These are phyloP conservation scores for Augiades crinisus DNA, from an alignment of 2,888 invertebrate genomes.

Conservation along the genomic window DNA sequence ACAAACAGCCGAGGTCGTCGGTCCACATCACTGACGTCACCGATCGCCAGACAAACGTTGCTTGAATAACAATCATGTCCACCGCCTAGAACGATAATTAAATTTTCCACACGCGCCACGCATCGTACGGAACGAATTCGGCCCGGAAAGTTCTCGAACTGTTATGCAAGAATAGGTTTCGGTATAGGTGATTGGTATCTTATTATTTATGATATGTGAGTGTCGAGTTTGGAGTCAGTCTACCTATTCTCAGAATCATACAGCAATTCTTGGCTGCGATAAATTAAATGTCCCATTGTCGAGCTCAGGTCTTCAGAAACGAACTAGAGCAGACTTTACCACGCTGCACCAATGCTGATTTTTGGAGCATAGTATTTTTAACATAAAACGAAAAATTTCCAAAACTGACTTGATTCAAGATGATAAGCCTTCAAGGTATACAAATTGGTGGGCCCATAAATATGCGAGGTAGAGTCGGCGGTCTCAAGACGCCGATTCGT, in stretches of 20 bases:
- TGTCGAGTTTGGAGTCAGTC: too few relatives aligned
- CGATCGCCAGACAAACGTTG: slow-evolving; percentile 62
- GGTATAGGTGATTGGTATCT: too few relatives aligned
- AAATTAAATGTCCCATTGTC: too few relatives aligned
- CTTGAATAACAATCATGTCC: slow-evolving; percentile 71
- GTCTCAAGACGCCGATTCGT: slow-evolving; percentile 59
- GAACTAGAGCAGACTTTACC: too few relatives aligned
- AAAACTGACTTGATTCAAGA: slow-evolving; percentile 22
- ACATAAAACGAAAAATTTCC: not conserved
- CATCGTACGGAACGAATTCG: slow-evolving; percentile 52
- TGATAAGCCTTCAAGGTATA: slow-evolving; percentile 22
- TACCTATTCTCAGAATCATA: too few relatives aligned
- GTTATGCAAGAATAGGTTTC: slow-evolving; percentile 7
- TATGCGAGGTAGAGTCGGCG: slow-evolving; percentile 37
- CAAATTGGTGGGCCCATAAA: slow-evolving; percentile 37
- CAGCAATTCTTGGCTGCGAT: too few relatives aligned
- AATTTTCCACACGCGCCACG: slow-evolving; percentile 67
- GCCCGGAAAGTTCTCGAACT: slow-evolving; percentile 49
- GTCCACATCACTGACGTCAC: slow-evolving; percentile 67
- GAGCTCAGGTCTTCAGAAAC: too few relatives aligned
- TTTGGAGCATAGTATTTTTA: too few relatives aligned
- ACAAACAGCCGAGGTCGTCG: slow-evolving; percentile 65
- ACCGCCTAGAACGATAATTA: slow-evolving; percentile 66
- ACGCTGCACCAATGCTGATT: too few relatives aligned
- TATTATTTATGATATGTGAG: too few relatives aligned